Percentiles rank a stretch among this genome's conserved stretches.
phyloP scores from a whole-genome alignment of 1,140 invertebrate genomes.

The Wiebesia pumilae region DNA sequence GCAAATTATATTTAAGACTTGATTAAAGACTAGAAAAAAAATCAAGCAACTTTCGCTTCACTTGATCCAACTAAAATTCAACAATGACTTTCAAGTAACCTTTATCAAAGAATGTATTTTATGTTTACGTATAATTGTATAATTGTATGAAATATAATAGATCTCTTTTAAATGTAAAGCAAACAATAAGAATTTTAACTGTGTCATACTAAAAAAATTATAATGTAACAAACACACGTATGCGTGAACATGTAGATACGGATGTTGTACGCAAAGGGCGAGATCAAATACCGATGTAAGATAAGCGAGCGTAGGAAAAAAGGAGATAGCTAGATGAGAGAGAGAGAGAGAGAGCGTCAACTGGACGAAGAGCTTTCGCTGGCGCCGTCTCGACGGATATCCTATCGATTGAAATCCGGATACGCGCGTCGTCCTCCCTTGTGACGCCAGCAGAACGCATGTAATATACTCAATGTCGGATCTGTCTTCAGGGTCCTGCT shows the following conservation, averaged over 20 bases:
- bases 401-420: slow-evolving; percentile 67
- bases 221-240: neutral
- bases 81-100: too few relatives aligned
- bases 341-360: slow-evolving; percentile 29
- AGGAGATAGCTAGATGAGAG: neutral
- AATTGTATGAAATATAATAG: neutral
- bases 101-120: too few relatives aligned
- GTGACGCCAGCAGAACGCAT: neutral
- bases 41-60: too few relatives aligned
- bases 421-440: slow-evolving; percentile 31
- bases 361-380: slow-evolving; percentile 54
- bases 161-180: neutral
- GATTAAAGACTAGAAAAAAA: too few relatives aligned
- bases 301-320: neutral
- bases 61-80: too few relatives aligned
- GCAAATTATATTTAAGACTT: neutral
- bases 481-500: neutral
- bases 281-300: neutral
- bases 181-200: neutral
- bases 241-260: too few relatives aligned
- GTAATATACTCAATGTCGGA: neutral
- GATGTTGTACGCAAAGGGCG: neutral
- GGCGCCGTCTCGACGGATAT: slow-evolving; percentile 65
- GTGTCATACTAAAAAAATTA: neutral
- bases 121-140: neutral